Evolutionary conservation across 2,113 vertebrate genomes (phyloP).

Genomic region (Solea senegalensis): DNA sequence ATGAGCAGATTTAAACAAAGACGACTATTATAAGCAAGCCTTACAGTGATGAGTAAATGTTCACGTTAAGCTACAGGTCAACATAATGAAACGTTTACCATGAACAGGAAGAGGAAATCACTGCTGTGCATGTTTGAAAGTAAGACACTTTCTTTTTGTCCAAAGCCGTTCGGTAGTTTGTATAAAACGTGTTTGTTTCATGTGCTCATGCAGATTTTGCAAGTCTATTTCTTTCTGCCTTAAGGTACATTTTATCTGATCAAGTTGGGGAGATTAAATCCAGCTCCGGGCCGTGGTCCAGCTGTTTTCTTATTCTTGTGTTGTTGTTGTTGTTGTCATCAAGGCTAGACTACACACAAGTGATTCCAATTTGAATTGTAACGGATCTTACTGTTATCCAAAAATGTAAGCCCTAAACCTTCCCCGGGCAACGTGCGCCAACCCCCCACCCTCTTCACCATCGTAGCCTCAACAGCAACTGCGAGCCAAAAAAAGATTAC

Average conservation of each 20-base stretch:
- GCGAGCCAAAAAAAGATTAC: conserved; percentile 49
- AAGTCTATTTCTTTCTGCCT: background rate
- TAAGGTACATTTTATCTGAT: conserved; percentile 25
- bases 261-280: conserved; percentile 31
- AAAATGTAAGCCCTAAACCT: conserved; percentile 40
- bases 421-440: conserved; percentile 2
- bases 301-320: background rate
- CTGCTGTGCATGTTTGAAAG: background rate
- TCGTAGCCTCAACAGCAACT: conserved; percentile 34
- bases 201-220: background rate
- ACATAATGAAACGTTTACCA: background rate
- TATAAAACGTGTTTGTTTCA: background rate
- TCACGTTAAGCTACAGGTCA: background rate
- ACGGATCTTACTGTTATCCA: conserved; percentile 46
- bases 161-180: background rate
- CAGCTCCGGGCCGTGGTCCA: conserved; percentile 20
- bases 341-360: conserved; percentile 15
- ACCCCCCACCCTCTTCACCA: background rate
- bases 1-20: no score
- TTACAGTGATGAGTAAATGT: background rate
- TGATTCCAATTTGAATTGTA: conserved; percentile 52
- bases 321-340: background rate
- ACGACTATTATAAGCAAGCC: no score
- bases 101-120: background rate
- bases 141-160: background rate